A percentile compares a stretch with the other conserved stretches of the same genome.
These are phyloP conservation scores for Neomonachus schauinslandi DNA, from an alignment of 2,113 vertebrate genomes.

Conservation along the genomic window DNA sequence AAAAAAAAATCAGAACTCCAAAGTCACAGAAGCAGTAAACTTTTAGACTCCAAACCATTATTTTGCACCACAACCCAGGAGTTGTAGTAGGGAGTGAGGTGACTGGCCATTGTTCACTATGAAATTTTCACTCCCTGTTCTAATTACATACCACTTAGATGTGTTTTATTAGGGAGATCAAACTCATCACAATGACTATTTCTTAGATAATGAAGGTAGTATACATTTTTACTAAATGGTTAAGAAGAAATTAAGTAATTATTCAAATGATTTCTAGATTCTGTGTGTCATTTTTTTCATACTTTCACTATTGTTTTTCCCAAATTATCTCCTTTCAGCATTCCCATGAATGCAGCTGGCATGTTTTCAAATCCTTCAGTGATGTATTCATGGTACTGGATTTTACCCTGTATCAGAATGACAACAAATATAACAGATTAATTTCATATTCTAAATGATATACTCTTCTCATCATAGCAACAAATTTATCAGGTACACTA, in stretches of 20 bases:
- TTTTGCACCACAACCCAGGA: not conserved
- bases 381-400: conserved; percentile 88
- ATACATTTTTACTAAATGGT: not conserved
- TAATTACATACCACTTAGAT: not conserved
- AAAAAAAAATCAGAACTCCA: not conserved
- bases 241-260: not conserved
- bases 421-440: not conserved
- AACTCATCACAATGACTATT: not conserved
- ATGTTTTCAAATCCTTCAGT: conserved; percentile 94
- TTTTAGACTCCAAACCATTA: not conserved
- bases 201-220: conserved; percentile 19
- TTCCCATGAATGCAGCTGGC: conserved; percentile 92
- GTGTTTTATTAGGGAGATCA: conserved; percentile 33
- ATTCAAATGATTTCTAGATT: not conserved
- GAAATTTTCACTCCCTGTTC: not conserved
- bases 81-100: not conserved
- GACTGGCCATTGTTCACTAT: not conserved
- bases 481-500: not conserved
- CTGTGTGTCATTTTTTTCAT: conserved; percentile 72
- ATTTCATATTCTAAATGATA: not conserved
- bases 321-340: conserved; percentile 91
- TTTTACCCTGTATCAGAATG: conserved; percentile 87
- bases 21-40: not conserved
- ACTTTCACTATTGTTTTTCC: conserved; percentile 91
- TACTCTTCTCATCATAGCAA: not conserved